These are phyloP conservation scores for Pteronura brasiliensis DNA, from an alignment of 2,113 vertebrate species.

Conservation along the genomic window DNA sequence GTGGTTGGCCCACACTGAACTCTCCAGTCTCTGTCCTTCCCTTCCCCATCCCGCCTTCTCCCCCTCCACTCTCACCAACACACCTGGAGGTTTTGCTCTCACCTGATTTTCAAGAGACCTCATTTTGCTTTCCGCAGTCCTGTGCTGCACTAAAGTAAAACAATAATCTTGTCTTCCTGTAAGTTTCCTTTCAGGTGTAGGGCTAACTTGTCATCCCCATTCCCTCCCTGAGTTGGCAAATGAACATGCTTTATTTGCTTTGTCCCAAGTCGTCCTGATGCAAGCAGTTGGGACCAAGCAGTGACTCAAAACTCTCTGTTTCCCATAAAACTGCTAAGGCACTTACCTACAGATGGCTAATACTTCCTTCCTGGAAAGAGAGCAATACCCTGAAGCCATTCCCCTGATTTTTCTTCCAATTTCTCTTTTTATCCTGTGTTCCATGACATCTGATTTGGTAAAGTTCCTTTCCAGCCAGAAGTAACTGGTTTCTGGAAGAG, in stretches of 20 bases:
- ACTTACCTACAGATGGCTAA: not conserved
- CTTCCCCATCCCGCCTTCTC: accelerated
- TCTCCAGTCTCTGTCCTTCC: not conserved
- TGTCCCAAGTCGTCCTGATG: not conserved
- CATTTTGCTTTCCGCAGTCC: not conserved
- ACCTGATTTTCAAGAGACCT: not conserved
- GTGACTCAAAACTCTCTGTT: not conserved
- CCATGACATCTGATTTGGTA: not conserved
- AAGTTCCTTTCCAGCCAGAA: constrained; percentile 23
- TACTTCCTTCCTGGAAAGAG: not conserved
- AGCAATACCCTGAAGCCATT: not conserved
- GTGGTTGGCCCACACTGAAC: not conserved
- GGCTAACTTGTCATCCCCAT: not conserved
- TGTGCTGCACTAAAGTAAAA: not conserved
- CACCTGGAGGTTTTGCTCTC: not conserved
- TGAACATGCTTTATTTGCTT: not conserved
- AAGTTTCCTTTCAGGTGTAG: not conserved
- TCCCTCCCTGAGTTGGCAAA: not conserved
- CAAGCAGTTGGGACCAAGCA: not conserved
- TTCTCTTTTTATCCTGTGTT: constrained; percentile 11
- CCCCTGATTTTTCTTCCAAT: not conserved
- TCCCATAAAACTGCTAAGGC: not conserved
- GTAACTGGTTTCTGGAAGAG: constrained; percentile 21
- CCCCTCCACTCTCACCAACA: not conserved
- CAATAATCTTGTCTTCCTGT: not conserved